Base-by-base conservation (phyloP, 1,140 invertebrate genomes). In the Diorhabda carinulata region DNA sequence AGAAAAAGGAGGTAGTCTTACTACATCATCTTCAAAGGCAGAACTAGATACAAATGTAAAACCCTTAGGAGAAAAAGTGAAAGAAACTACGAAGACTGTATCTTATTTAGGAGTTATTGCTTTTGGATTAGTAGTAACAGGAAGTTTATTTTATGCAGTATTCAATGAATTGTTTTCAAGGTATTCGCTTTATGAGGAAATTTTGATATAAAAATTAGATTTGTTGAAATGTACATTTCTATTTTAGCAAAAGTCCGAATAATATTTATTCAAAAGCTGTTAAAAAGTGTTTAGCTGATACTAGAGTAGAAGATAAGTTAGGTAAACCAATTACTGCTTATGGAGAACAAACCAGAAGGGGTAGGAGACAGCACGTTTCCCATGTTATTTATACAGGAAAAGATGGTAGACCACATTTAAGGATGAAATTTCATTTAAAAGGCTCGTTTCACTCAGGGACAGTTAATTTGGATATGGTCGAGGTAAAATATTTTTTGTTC, bases 371-470 rank as follows among this genome's bases (percentile, higher is more conserved):
- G 70, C 86, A 86, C 86, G 89, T 82, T 71, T 94, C 91, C 70
- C 90, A 94, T 83, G 81, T 82, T 45, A n/a, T 85, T 88, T 71
- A 94, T 90, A 80, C 57, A 25, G 84, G 88, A 67, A 88, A 89
- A 52, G 86, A 93, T 81, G 93, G 91, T 41, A 84, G 87, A 9
- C 88, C 90, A 73, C 89, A 91, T 76, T 88, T 97, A 83, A 87
- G 92, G 74, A 94, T 97, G 89, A 88, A 90, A 78, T 97, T 97
- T 83, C 94, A 96, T 78, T 86, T 97, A 52, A 89, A 95, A 84
- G 95, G 95, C 41, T 82, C 86, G 44, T 84, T 90, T 67, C 89
- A 89, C 72, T 90, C 89, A 74, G 95, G 87, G 5, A 93, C 92
- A 64, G 95, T 92, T 5, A 87, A 94, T 78, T 85, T 96, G 72